These are phyloP conservation scores for Bryconaethiops microstoma DNA, from an alignment of 2,797 vertebrate genomes.

Conservation along the genomic window DNA sequence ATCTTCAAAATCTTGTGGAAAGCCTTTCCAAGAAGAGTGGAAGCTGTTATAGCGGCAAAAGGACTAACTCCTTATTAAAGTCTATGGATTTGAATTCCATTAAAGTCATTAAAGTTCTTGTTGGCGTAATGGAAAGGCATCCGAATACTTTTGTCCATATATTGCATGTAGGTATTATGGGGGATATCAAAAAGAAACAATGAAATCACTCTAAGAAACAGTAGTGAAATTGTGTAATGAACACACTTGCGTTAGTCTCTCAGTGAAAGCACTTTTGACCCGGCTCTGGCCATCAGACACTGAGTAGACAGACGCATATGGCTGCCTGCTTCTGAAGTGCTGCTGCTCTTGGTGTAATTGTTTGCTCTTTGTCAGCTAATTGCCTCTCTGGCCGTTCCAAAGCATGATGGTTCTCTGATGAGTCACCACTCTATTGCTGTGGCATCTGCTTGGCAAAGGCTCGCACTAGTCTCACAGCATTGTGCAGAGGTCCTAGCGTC, in stretches of 20 bases:
- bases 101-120: too few relatives aligned
- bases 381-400: conserved; percentile 42
- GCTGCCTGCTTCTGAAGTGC: conserved; percentile 39
- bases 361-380: conserved; percentile 50
- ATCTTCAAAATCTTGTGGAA: too few relatives aligned
- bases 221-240: background rate
- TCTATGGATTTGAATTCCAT: too few relatives aligned
- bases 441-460: conserved; percentile 42
- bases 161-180: too few relatives aligned
- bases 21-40: too few relatives aligned
- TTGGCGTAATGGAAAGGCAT: too few relatives aligned
- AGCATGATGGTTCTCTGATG: conserved; percentile 48
- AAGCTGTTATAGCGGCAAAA: too few relatives aligned
- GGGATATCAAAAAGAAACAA: too few relatives aligned
- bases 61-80: too few relatives aligned
- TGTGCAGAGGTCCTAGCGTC: conserved; percentile 20
- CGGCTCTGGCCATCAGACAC: conserved; percentile 15
- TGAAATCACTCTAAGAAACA: background rate
- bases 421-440: conserved; percentile 44
- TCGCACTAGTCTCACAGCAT: conserved; percentile 28
- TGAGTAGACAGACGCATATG: conserved; percentile 15
- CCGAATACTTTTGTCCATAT: too few relatives aligned
- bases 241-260: background rate
- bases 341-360: conserved; percentile 50
- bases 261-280: background rate